Evolutionary conservation across 2,113 vertebrate species (phyloP).

Genomic region (Tapirus terrestris): DNA sequence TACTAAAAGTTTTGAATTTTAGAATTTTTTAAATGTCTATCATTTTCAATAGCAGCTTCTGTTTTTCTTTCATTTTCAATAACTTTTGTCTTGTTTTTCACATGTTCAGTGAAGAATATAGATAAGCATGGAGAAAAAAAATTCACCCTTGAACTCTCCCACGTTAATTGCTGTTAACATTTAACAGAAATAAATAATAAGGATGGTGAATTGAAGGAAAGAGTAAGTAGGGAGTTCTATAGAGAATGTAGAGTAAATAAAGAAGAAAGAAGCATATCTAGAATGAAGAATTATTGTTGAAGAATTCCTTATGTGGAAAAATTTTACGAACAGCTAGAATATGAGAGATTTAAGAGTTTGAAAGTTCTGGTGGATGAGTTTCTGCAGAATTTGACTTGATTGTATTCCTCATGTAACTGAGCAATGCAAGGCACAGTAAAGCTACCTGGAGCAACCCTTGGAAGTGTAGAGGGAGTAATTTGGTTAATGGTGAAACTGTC

Average conservation of each 20-base stretch:
- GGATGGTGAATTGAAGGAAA: background rate
- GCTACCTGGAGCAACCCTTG: background rate
- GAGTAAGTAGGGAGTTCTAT: background rate
- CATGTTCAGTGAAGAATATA: background rate
- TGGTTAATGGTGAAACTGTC: background rate
- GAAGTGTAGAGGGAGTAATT: background rate
- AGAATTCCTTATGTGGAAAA: constrained; percentile 12
- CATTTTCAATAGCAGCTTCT: constrained; percentile 34
- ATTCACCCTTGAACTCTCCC: background rate
- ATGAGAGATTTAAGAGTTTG: background rate
- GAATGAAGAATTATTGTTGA: constrained; percentile 1
- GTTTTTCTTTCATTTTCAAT: constrained; percentile 49
- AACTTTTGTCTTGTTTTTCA: constrained; percentile 36
- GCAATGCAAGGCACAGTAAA: background rate
- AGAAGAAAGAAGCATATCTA: background rate
- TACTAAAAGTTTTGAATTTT: constrained; percentile 15
- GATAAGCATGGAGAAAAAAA: background rate
- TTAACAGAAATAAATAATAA: constrained; percentile 31
- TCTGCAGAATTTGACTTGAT: background rate
- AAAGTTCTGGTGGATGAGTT: background rate
- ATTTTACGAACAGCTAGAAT: background rate
- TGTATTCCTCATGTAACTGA: background rate
- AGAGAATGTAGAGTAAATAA: background rate
- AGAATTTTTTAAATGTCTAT: background rate
- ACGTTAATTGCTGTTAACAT: constrained; percentile 16